Base-by-base conservation (phyloP, 2,888 invertebrate species). In the Gnatocerus cornutus region DNA sequence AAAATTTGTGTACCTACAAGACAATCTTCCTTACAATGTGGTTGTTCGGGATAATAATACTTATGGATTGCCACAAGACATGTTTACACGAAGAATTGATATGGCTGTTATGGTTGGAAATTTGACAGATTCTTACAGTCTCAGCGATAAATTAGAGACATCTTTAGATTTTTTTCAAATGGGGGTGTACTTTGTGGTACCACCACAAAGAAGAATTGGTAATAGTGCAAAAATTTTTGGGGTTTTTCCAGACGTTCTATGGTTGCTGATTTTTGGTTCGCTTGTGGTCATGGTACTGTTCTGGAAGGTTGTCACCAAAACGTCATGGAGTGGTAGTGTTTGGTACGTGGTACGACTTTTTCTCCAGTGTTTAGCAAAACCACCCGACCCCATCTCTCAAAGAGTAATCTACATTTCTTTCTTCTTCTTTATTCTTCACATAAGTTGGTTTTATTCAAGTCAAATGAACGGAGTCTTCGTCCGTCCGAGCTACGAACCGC, bases 391-490 rank as follows among this genome's bases (percentile, higher is more conserved):
- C 2, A 10, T 10, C 10, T 6, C 6, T 7, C 10, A 43, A 10
- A 43, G 12, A 12, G 5, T 43, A 7, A 13, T 43, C 10, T 13
- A 13, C 43, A 1, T 46, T 3, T 16, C 9, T 6, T 14, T 9
- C 9, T 13, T 46, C 14, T 6, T 46, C 46, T 46, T 6, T 8
- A 2, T 21, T 9, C 9, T 46, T 3, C 8, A 16, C 9, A 7
- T 46, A 3, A 21, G 16, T 8, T 46, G 12, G 12, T 16, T 46
- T 16, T 46, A 46, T 14, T 1, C 13, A 2, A 46, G 46, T 8
- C 16, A 16, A 14, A n/a, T 46, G 46, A 46, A n/a, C n/a, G 46
- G 46, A 2, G 16, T 46, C 3, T 46, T 46, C 7, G 13, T 9
- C 8, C 6, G 13, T 7, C 46, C 46, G 4, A 46, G 1, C n/a